Percentiles rank a stretch among this genome's conserved stretches.
phyloP scores from a whole-genome alignment of 2,888 invertebrate species.

The Cepaea hortensis region DNA sequence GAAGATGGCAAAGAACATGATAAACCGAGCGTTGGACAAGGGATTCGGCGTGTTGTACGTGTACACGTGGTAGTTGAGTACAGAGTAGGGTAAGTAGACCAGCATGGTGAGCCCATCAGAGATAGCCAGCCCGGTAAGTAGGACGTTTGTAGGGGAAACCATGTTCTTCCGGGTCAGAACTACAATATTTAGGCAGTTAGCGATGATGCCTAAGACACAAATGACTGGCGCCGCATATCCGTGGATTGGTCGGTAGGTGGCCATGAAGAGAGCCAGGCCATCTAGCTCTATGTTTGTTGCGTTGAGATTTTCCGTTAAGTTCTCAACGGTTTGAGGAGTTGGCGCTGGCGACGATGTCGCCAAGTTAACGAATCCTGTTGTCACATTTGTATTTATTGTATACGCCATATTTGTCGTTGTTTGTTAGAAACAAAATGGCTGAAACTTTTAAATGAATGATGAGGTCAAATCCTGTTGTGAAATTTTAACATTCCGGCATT shows the following conservation, averaged over 20 bases:
- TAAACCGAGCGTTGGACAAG: slow-evolving; percentile 74
- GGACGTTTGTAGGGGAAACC: slow-evolving; percentile 91
- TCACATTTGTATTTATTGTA: slow-evolving; percentile 4
- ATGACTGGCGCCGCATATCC: slow-evolving; percentile 90
- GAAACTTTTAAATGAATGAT: background rate
- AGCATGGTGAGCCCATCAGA: slow-evolving; percentile 92
- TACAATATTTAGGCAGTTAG: slow-evolving; percentile 92
- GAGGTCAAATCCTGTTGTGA: background rate
- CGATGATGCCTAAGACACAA: slow-evolving; percentile 92
- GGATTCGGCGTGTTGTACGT: slow-evolving; percentile 58
- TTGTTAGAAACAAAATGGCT: background rate
- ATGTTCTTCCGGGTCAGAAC: slow-evolving; percentile 93
- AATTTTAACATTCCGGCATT: background rate
- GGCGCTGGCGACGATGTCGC: slow-evolving; percentile 2
- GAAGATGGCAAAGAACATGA: slow-evolving; percentile 89
- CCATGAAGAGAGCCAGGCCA: slow-evolving; percentile 34
- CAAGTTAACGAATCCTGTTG: background rate
- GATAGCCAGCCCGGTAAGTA: slow-evolving; percentile 89
- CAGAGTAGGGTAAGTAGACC: slow-evolving; percentile 92
- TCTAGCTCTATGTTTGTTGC: background rate
- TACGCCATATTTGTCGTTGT: slow-evolving; percentile 15
- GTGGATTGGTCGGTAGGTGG: slow-evolving; percentile 80
- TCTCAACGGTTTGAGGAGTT: slow-evolving; percentile 8
- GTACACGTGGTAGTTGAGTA: slow-evolving; percentile 79
- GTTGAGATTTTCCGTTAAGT: slow-evolving; percentile 22